Conservation (phyloP, 2,888 invertebrate species). For the Achlya flavicornis region DNA sequence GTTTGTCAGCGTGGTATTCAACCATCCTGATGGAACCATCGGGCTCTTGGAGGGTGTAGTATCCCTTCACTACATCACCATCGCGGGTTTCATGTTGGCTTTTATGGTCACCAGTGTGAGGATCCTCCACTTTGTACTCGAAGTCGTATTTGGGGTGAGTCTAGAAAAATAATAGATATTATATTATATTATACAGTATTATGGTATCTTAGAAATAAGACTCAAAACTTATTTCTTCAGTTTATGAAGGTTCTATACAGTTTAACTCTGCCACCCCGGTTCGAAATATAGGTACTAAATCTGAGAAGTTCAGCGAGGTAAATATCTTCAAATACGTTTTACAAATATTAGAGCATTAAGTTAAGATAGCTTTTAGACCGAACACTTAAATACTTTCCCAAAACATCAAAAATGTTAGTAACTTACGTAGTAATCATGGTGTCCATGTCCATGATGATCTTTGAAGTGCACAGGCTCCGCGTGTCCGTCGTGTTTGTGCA, state of each 20-base stretch:
- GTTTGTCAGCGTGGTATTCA: conserved; percentile 72
- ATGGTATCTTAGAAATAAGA: too few species aligned
- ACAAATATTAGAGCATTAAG: too few species aligned
- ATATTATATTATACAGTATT: too few species aligned
- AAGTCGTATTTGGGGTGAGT: conserved; percentile 68
- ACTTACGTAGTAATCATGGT: conserved; percentile 42
- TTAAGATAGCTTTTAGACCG: too few species aligned
- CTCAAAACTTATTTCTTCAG: too few species aligned
- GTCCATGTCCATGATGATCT: conserved; percentile 33
- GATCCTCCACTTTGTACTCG: conserved; percentile 67
- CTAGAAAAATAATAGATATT: conserved; percentile 31
- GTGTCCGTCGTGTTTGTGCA: conserved; percentile 43
- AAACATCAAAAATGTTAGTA: not conserved
- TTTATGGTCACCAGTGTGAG: conserved; percentile 79
- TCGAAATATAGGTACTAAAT: too few species aligned
- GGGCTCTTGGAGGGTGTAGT: conserved; percentile 55
- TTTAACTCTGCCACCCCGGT: too few species aligned
- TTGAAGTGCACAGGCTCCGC: conserved; percentile 34
- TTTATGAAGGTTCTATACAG: not conserved
- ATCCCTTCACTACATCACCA: conserved; percentile 57
- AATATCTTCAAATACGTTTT: too few species aligned
- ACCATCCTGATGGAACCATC: conserved; percentile 54
- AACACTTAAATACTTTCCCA: too few species aligned
- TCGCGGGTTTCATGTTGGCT: conserved; percentile 62
- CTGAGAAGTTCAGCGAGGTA: too few species aligned